Evolutionary conservation across 2,113 vertebrate genomes (phyloP).

Genomic region (Rynchops niger): DNA sequence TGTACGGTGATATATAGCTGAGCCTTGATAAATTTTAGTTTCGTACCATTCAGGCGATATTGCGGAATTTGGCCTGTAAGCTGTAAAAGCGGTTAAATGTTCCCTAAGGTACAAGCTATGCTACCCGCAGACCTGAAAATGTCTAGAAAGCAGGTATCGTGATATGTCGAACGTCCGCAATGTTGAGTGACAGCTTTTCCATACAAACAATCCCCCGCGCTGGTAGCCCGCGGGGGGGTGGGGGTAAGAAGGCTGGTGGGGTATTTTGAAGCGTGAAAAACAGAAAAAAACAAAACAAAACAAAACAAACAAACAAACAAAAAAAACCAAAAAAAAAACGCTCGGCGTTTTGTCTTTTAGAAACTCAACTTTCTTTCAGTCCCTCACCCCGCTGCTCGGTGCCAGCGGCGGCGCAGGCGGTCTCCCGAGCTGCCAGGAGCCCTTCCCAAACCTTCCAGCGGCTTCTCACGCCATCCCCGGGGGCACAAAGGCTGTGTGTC

Average conservation of each 20-base stretch:
- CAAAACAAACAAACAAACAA: no score
- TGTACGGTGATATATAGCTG: fast-evolving
- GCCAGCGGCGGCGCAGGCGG: background rate
- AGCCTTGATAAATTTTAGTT: background rate
- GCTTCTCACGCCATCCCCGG: background rate
- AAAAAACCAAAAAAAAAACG: background rate
- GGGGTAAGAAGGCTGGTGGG: background rate
- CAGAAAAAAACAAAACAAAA: no score
- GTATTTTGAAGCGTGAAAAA: background rate
- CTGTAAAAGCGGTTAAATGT: background rate
- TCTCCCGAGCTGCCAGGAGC: background rate
- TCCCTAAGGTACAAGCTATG: background rate
- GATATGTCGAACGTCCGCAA: background rate
- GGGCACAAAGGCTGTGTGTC: background rate
- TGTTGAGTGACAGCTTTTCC: background rate
- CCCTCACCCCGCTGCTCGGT: background rate
- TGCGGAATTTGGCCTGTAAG: background rate
- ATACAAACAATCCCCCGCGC: background rate
- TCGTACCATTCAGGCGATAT: background rate
- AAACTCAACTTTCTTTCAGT: background rate
- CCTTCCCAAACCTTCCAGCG: background rate
- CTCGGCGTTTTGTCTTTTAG: background rate
- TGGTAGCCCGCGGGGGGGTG: background rate
- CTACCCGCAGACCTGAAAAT: background rate
- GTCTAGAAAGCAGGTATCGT: background rate